Conservation (phyloP, 2,888 invertebrate species). For the Steromphala cineraria region DNA sequence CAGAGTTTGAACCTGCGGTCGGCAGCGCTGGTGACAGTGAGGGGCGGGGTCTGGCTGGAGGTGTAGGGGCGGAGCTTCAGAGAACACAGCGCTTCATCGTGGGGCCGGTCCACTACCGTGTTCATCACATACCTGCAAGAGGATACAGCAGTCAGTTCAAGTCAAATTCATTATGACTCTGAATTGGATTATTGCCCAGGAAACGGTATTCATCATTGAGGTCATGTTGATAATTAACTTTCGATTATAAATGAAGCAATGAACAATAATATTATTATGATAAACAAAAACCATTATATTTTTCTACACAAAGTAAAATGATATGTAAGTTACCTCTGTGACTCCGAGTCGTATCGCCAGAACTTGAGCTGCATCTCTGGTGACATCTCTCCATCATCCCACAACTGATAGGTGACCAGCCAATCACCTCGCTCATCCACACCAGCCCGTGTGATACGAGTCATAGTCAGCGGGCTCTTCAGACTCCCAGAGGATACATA, state of each 20-base stretch:
- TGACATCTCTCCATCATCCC: slow-evolving; percentile 79
- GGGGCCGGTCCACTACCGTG: slow-evolving; percentile 85
- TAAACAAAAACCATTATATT: neutral
- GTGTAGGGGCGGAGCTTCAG: slow-evolving; percentile 80
- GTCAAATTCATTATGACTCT: no score
- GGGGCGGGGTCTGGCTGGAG: slow-evolving; percentile 43
- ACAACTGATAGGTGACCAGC: slow-evolving; percentile 81
- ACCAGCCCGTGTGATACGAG: slow-evolving; percentile 82
- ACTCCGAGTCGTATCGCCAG: slow-evolving; percentile 81
- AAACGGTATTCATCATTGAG: no score
- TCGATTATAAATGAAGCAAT: neutral
- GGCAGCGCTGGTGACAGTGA: slow-evolving; percentile 82
- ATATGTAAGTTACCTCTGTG: slow-evolving; percentile 79
- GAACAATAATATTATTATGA: neutral
- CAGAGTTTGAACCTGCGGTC: slow-evolving; percentile 85
- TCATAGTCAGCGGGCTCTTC: slow-evolving; percentile 79
- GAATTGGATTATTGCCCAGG: no score
- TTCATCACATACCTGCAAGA: slow-evolving; percentile 81
- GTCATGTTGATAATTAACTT: no score
- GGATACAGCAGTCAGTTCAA: neutral
- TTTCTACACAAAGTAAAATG: neutral
- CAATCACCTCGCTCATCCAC: slow-evolving; percentile 82
- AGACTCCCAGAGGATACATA: slow-evolving; percentile 81
- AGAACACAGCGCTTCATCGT: slow-evolving; percentile 80
- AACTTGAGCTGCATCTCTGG: slow-evolving; percentile 85